Evolutionary conservation across 2,888 invertebrate species (phyloP).

Genomic region (Melanostoma mellinum): DNA sequence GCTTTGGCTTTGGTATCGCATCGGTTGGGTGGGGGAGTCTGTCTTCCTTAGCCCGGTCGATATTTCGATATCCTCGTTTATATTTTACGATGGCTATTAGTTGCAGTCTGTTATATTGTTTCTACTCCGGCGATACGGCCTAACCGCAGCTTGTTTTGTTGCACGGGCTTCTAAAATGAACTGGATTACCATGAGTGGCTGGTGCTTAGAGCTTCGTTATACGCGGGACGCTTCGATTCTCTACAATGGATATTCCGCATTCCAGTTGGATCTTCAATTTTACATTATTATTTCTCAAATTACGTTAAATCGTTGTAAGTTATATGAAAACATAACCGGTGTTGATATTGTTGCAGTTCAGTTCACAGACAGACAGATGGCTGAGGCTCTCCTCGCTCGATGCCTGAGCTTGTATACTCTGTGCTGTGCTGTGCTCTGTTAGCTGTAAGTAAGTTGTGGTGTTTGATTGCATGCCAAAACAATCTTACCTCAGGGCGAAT

Average conservation of each 20-base stretch:
- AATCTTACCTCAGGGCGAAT: conserved; percentile 54
- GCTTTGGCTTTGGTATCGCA: not conserved
- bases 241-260: conserved; percentile 57
- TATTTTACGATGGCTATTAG: conserved; percentile 73
- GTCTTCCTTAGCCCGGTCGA: conserved; percentile 34
- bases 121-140: conserved; percentile 63
- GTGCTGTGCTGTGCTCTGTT: not conserved
- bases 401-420: not conserved
- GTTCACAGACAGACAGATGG: conserved; percentile 38
- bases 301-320: conserved; percentile 72
- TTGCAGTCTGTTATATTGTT: conserved; percentile 68
- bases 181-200: conserved; percentile 58
- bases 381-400: conserved; percentile 15
- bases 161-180: conserved; percentile 59
- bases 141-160: conserved; percentile 18
- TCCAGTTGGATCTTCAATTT: conserved; percentile 69
- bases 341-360: conserved; percentile 49
- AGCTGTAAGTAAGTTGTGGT: conserved; percentile 53
- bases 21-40: conserved; percentile 52
- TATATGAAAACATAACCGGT: conserved; percentile 69
- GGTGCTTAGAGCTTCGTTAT: conserved; percentile 31
- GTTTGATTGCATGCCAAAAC: conserved; percentile 70
- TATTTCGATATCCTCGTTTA: conserved; percentile 71
- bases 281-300: conserved; percentile 71
- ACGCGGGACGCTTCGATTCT: conserved; percentile 41